Conservation (phyloP, 2,888 invertebrate genomes). For the Pyrochroa serraticornis region DNA sequence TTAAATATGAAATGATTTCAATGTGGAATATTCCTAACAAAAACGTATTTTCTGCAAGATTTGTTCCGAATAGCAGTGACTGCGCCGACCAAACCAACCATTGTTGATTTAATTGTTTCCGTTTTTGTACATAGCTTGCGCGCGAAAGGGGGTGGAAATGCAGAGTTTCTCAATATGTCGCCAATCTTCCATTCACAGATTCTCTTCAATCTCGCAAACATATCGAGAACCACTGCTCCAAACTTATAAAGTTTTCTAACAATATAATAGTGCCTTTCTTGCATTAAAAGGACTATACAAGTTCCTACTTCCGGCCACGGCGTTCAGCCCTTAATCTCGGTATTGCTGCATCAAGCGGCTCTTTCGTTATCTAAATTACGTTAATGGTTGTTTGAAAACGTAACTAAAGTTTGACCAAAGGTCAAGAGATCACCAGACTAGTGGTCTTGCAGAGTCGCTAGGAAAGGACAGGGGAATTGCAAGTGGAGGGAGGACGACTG, state of each 20-base stretch:
- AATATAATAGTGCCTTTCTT: slow-evolving; percentile 44
- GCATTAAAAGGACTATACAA: slow-evolving; percentile 42
- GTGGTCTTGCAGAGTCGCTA: slow-evolving; percentile 21
- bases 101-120: slow-evolving; percentile 62
- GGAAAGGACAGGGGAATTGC: slow-evolving; percentile 18
- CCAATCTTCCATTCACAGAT: slow-evolving; percentile 9
- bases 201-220: slow-evolving; percentile 8
- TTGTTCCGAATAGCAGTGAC: slow-evolving; percentile 56
- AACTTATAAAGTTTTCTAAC: slow-evolving; percentile 43
- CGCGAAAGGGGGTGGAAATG: slow-evolving; percentile 49
- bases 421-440: slow-evolving; percentile 16
- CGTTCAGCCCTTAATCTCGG: neutral
- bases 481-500: slow-evolving; percentile 9
- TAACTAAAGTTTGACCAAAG: slow-evolving; percentile 21
- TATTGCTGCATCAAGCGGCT: too few species aligned
- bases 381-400: slow-evolving; percentile 4
- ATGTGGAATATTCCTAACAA: slow-evolving; percentile 55
- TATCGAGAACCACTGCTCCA: slow-evolving; percentile 38
- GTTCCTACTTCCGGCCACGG: slow-evolving; percentile 41
- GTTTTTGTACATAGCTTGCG: slow-evolving; percentile 56
- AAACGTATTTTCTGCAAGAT: slow-evolving; percentile 60
- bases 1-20: slow-evolving; percentile 57
- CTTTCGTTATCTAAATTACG: too few species aligned
- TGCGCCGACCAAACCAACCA: slow-evolving; percentile 59
- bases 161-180: slow-evolving; percentile 44